Conservation (phyloP, 2,797 vertebrate genomes). For the Acomys russatus region DNA sequence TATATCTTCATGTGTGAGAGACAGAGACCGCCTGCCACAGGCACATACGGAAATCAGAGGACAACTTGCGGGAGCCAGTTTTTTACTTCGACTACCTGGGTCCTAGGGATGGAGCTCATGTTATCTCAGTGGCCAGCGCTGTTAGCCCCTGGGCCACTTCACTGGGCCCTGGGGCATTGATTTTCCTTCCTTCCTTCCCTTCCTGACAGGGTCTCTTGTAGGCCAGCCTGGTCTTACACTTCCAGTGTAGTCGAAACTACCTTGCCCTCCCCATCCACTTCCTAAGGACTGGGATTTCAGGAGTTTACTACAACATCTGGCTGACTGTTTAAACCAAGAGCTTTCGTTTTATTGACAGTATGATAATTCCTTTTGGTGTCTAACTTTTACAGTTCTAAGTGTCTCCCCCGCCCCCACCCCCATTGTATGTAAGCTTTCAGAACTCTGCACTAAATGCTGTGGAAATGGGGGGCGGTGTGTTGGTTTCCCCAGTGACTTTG, state of each 20-base stretch:
- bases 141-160: background rate
- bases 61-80: background rate
- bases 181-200: background rate
- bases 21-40: background rate
- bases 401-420: background rate
- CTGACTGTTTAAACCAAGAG: constrained; percentile 48
- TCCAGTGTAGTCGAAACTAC: too few relatives aligned
- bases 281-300: background rate
- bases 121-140: background rate
- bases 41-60: background rate
- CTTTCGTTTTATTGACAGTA: constrained; percentile 42
- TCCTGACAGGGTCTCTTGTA: background rate
- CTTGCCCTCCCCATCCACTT: background rate
- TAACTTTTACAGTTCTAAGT: constrained; percentile 14
- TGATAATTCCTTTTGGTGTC: constrained; percentile 57
- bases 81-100: background rate
- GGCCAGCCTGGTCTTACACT: background rate
- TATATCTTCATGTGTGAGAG: background rate
- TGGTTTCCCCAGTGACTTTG: constrained; percentile 55
- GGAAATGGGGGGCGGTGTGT: background rate
- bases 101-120: background rate
- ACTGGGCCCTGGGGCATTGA: background rate
- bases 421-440: constrained; percentile 41
- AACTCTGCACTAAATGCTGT: constrained; percentile 57
- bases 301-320: background rate